Percentiles rank a stretch among this genome's conserved stretches.
These are phyloP conservation scores for Apocrypta bakeri DNA, from an alignment of 1,140 invertebrate species.

Conservation along the genomic window DNA sequence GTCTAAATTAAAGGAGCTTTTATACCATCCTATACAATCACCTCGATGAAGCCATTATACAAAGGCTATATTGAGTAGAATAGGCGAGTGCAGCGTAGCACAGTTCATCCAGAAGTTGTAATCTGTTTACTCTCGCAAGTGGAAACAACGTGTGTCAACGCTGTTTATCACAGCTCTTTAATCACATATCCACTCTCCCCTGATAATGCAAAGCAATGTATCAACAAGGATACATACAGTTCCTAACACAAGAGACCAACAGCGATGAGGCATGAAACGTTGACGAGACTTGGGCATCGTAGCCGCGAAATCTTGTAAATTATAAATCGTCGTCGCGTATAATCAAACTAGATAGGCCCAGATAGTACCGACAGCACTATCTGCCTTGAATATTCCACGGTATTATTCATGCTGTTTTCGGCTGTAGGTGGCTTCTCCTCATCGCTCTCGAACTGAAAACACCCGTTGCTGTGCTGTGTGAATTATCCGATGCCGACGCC, in stretches of 20 bases:
- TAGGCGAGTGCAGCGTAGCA: too few relatives aligned
- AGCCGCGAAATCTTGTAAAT: slow-evolving; percentile 17
- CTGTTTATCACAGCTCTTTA: not conserved
- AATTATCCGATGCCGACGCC: slow-evolving; percentile 8
- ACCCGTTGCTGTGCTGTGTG: not conserved
- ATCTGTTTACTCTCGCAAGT: not conserved
- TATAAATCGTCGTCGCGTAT: slow-evolving; percentile 25
- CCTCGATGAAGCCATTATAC: not conserved
- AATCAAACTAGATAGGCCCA: slow-evolving; percentile 24
- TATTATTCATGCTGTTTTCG: slow-evolving; percentile 32
- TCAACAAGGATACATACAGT: not conserved
- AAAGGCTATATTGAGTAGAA: not conserved
- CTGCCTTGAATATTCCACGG: slow-evolving; percentile 36
- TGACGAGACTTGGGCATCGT: not conserved
- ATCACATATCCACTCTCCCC: not conserved
- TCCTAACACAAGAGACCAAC: too few relatives aligned
- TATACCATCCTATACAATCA: too few relatives aligned
- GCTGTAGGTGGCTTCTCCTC: not conserved
- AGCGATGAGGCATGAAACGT: slow-evolving; percentile 21
- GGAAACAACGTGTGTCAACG: not conserved
- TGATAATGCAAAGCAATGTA: not conserved
- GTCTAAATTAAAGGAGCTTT: too few relatives aligned
- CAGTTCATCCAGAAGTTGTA: too few relatives aligned
- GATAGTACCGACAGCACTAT: not conserved
- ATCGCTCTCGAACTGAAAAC: not conserved